Conservation (phyloP, 2,113 vertebrate genomes). For the Synchiropus splendidus region DNA sequence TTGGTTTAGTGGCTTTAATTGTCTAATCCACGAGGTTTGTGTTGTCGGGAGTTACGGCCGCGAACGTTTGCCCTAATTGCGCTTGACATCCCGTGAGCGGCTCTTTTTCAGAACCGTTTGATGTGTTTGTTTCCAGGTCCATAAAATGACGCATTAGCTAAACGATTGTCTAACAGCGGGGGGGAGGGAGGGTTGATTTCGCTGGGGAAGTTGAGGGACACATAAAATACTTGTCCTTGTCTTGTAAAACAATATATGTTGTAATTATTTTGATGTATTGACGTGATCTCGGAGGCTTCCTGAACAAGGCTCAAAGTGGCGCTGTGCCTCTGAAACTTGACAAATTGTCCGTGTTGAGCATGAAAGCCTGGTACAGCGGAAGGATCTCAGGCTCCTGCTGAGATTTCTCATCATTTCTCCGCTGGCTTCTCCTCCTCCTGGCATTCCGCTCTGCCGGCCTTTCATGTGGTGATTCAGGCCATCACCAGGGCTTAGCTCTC, state of each 20-base stretch:
- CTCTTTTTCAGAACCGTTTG: conserved; percentile 18
- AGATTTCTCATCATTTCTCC: conserved; percentile 28
- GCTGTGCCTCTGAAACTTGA: conserved; percentile 19
- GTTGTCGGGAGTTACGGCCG: conserved; percentile 30
- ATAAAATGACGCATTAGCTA: conserved; percentile 42
- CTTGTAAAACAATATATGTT: conserved; percentile 13
- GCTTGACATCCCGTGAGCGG: conserved; percentile 18
- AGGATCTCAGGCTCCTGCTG: conserved; percentile 22
- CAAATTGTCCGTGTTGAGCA: conserved; percentile 26
- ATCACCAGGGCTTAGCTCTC: conserved; percentile 19
- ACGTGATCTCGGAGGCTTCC: conserved; percentile 29
- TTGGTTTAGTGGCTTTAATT: conserved; percentile 10
- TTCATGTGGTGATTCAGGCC: conserved; percentile 45
- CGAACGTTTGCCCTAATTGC: conserved; percentile 37
- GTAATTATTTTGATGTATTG: conserved; percentile 51
- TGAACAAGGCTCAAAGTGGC: conserved; percentile 13
- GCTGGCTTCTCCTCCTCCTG: background rate
- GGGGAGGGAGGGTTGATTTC: background rate
- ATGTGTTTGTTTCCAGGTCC: conserved; percentile 41
- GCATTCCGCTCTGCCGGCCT: conserved; percentile 22
- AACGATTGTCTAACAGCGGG: conserved; percentile 10
- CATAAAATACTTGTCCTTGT: conserved; percentile 21
- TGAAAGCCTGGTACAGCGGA: conserved; percentile 20
- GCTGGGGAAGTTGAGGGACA: conserved; percentile 17
- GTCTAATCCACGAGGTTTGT: conserved; percentile 24